Evolutionary conservation across 2,113 vertebrate genomes (phyloP).

Genomic region (Festucalex cinctus): DNA sequence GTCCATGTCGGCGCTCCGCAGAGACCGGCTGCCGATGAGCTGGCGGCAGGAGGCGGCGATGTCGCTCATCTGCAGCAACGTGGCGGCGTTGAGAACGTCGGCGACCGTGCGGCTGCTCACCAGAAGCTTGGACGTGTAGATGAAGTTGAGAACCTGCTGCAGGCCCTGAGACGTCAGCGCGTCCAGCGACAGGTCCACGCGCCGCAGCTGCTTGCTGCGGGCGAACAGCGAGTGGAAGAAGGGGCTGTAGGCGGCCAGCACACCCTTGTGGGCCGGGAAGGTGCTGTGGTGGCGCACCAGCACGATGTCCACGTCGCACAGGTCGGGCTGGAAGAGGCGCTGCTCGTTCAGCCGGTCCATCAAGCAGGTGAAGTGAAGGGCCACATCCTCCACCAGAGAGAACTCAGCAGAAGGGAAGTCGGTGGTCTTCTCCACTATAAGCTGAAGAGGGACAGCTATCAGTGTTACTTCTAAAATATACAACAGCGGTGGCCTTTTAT

Average conservation of each 20-base stretch:
- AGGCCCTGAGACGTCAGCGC: constrained; percentile 86
- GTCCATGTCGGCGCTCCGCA: constrained; percentile 75
- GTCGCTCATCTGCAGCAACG: constrained; percentile 90
- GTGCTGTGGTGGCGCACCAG: constrained; percentile 88
- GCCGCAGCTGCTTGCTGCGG: constrained; percentile 88
- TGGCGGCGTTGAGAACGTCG: constrained; percentile 85
- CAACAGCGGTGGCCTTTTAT: too few relatives aligned
- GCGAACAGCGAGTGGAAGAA: constrained; percentile 94
- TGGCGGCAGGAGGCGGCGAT: constrained; percentile 88
- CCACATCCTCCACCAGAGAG: constrained; percentile 94
- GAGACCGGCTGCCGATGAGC: constrained; percentile 83
- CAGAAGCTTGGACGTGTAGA: constrained; percentile 92
- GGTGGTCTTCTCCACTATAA: constrained; percentile 95
- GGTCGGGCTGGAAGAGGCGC: constrained; percentile 91
- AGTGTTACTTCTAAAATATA: not conserved
- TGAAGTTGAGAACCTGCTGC: constrained; percentile 95
- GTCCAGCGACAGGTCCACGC: constrained; percentile 87
- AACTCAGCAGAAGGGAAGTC: constrained; percentile 89
- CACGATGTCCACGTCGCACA: constrained; percentile 94
- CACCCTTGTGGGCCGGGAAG: constrained; percentile 89
- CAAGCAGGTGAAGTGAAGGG: constrained; percentile 90
- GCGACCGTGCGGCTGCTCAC: constrained; percentile 86
- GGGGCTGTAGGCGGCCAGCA: constrained; percentile 90
- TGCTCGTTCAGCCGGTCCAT: constrained; percentile 95
- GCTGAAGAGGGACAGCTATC: constrained; percentile 62